A percentile compares a stretch with the other conserved stretches of the same genome.
phyloP scores from a whole-genome alignment of 1,140 invertebrate species.

The Lasioglossum albipes region DNA sequence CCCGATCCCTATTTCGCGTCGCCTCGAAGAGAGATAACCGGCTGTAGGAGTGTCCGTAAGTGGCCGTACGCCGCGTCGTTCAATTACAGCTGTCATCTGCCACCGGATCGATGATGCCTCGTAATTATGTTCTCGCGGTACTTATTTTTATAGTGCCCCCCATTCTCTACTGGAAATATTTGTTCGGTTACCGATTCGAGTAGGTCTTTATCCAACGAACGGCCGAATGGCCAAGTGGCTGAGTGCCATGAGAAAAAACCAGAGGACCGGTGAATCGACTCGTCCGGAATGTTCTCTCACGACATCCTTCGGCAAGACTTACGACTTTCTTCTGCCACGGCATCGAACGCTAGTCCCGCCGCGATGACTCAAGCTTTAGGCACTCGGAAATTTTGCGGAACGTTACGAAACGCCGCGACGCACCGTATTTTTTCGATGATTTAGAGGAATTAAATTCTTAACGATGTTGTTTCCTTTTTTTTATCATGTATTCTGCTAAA shows the following conservation, averaged over 20 bases:
- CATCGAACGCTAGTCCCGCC: slow-evolving; percentile 26
- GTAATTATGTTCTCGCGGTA: background rate
- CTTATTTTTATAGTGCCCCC: background rate
- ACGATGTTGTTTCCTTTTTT: too few relatives aligned
- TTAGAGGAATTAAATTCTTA: too few relatives aligned
- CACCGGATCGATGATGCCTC: background rate
- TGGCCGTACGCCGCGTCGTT: slow-evolving; percentile 15
- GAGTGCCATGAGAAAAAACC: background rate
- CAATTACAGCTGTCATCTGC: background rate
- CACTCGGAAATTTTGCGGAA: slow-evolving; percentile 43
- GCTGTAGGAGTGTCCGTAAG: slow-evolving; percentile 18
- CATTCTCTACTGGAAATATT: background rate
- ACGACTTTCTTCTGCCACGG: slow-evolving; percentile 49
- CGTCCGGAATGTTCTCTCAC: slow-evolving; percentile 44
- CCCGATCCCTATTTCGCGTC: background rate
- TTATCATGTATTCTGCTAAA: too few relatives aligned
- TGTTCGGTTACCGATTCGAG: background rate
- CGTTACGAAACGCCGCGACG: too few relatives aligned
- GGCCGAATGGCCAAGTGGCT: background rate
- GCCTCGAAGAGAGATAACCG: slow-evolving; percentile 8
- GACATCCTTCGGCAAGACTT: slow-evolving; percentile 47
- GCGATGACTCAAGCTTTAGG: slow-evolving; percentile 53
- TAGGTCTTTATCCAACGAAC: background rate
- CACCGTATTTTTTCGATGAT: too few relatives aligned
- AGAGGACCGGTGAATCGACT: background rate